Conservation (phyloP, 2,888 invertebrate genomes). For the Drosophila falleni region DNA sequence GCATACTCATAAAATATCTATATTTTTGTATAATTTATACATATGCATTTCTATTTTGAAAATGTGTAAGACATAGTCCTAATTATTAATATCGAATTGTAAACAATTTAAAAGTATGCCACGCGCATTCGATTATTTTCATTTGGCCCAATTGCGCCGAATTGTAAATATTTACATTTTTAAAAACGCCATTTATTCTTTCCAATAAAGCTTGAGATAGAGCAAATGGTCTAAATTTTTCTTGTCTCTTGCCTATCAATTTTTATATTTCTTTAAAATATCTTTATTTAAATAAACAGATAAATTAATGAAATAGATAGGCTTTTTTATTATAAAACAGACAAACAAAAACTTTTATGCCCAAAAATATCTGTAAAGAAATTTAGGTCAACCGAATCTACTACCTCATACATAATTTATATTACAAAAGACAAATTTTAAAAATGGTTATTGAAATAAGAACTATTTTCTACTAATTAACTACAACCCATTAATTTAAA, state of each 20-base stretch:
- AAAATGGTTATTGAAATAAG: background rate
- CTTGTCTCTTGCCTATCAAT: background rate
- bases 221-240: background rate
- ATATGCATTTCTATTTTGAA: conserved; percentile 3
- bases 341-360: too few species aligned
- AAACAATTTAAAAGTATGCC: conserved; percentile 42
- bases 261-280: too few species aligned
- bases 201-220: background rate
- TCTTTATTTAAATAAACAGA: background rate
- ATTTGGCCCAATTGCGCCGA: conserved; percentile 4
- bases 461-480: background rate
- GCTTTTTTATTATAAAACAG: background rate
- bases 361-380: too few species aligned
- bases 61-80: conserved; percentile 33
- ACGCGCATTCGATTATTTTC: conserved; percentile 26
- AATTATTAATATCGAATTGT: conserved; percentile 14
- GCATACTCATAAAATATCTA: conserved; percentile 5
- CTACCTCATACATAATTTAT: too few species aligned
- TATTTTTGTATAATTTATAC: background rate
- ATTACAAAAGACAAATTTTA: background rate
- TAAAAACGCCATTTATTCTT: background rate
- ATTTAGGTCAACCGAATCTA: too few species aligned
- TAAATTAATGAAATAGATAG: too few species aligned
- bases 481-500: background rate
- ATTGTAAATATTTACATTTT: conserved; percentile 10